Conservation (phyloP, 1,140 invertebrate genomes). For the Temnothorax curvispinosus region DNA sequence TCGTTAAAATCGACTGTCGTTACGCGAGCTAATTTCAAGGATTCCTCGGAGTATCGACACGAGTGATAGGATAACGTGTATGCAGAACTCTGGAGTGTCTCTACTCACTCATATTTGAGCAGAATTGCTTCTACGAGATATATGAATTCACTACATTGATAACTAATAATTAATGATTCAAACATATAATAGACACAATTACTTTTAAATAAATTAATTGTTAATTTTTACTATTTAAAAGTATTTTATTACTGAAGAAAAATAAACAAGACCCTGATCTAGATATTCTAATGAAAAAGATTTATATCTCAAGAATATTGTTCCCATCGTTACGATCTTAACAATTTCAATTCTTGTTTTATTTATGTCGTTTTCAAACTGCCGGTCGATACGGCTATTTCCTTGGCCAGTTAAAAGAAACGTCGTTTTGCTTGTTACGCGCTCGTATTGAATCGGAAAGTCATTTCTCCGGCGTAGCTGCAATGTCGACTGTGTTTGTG, state of each 20-base stretch:
- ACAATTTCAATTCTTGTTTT: neutral
- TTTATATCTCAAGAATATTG: neutral
- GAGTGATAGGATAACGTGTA: constrained; percentile 50
- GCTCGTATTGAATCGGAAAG: constrained; percentile 44
- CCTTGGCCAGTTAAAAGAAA: constrained; percentile 17
- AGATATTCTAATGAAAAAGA: neutral
- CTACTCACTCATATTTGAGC: neutral
- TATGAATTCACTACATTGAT: neutral
- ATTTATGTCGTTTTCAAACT: constrained; percentile 9
- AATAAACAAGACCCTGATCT: neutral
- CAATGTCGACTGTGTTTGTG: constrained; percentile 7
- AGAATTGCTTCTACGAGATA: constrained; percentile 10
- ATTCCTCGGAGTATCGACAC: constrained; percentile 62
- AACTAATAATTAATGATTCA: neutral
- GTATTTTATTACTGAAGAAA: neutral
- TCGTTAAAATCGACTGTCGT: constrained; percentile 24
- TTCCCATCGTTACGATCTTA: neutral
- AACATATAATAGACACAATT: neutral
- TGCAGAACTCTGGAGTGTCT: constrained; percentile 12
- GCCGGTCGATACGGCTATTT: constrained; percentile 34
- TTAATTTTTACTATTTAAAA: neutral
- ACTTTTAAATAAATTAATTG: neutral
- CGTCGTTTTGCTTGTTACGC: neutral
- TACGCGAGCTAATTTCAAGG: constrained; percentile 36
- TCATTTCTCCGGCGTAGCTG: neutral